A percentile compares a stretch with the other conserved stretches of the same genome.
Evolutionary conservation across 2,113 vertebrate species (phyloP).

Genomic region (Phycodurus eques): DNA sequence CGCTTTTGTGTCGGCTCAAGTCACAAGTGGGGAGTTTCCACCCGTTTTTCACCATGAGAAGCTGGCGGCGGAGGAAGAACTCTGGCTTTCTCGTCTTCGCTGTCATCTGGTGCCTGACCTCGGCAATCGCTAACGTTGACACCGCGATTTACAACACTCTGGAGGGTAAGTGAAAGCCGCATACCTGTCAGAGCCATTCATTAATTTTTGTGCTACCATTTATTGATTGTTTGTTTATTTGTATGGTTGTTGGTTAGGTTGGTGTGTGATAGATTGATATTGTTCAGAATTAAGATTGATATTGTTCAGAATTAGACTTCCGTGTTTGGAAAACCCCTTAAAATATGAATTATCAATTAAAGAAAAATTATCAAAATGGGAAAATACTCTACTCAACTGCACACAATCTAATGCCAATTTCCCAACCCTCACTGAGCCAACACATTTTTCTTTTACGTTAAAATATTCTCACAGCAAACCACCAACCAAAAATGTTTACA

Average conservation of each 20-base stretch:
- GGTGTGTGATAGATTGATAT: too few species aligned
- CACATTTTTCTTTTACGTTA: too few species aligned
- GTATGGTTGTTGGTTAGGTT: background rate
- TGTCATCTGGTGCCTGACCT: constrained; percentile 50
- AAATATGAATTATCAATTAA: too few species aligned
- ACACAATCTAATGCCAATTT: too few species aligned
- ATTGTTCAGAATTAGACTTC: too few species aligned
- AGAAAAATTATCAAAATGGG: too few species aligned
- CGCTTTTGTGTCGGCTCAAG: constrained; percentile 25
- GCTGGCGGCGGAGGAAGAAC: constrained; percentile 59
- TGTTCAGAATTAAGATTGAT: too few species aligned
- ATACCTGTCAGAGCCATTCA: background rate
- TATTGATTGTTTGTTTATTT: background rate
- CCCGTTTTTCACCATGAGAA: constrained; percentile 52
- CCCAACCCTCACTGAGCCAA: too few species aligned
- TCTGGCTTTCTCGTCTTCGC: constrained; percentile 50
- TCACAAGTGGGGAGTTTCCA: constrained; percentile 18
- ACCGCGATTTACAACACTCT: constrained; percentile 7
- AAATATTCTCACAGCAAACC: background rate
- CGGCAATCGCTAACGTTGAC: constrained; percentile 22
- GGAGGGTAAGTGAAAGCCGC: constrained; percentile 39
- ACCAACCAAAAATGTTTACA: background rate
- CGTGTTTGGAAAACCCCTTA: too few species aligned
- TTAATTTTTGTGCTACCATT: background rate
- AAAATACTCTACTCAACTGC: too few species aligned